phyloP scores from a whole-genome alignment of 2,888 invertebrate genomes.

The Dasypolia templi region DNA sequence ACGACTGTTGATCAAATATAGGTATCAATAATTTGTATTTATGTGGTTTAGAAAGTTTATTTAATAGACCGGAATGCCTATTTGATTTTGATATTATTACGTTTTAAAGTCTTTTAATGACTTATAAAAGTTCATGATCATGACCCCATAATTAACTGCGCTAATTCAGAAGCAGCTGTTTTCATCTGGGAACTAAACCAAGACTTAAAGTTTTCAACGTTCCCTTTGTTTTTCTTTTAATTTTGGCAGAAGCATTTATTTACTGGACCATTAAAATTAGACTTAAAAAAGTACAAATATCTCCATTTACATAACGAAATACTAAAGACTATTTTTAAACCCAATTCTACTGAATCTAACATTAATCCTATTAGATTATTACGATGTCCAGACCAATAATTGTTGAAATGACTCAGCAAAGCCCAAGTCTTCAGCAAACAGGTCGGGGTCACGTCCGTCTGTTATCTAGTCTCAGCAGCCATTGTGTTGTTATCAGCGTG shows the following conservation, averaged over 20 bases:
- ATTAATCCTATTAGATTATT: not conserved
- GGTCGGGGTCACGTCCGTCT: conserved; percentile 59
- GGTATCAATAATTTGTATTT: conserved; percentile 55
- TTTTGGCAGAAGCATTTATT: no score
- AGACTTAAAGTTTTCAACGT: not conserved
- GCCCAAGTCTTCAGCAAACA: conserved; percentile 12
- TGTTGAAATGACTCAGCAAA: conserved; percentile 27
- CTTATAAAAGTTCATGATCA: not conserved
- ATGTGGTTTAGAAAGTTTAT: conserved; percentile 64
- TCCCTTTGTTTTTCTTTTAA: no score
- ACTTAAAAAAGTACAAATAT: no score
- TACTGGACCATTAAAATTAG: no score
- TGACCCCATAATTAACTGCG: not conserved
- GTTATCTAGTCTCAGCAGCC: conserved; percentile 41
- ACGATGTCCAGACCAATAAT: not conserved
- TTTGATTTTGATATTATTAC: conserved; percentile 6
- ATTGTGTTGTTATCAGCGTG: conserved; percentile 63
- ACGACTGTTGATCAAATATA: conserved; percentile 40
- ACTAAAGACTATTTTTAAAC: not conserved
- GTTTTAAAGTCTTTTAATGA: no score
- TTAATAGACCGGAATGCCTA: conserved; percentile 23
- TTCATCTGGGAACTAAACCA: not conserved
- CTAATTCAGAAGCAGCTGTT: no score
- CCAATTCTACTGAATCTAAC: not conserved
- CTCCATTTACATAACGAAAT: not conserved